Evolutionary conservation across 1,140 invertebrate species (phyloP).

Genomic region (Bombus balteatus): DNA sequence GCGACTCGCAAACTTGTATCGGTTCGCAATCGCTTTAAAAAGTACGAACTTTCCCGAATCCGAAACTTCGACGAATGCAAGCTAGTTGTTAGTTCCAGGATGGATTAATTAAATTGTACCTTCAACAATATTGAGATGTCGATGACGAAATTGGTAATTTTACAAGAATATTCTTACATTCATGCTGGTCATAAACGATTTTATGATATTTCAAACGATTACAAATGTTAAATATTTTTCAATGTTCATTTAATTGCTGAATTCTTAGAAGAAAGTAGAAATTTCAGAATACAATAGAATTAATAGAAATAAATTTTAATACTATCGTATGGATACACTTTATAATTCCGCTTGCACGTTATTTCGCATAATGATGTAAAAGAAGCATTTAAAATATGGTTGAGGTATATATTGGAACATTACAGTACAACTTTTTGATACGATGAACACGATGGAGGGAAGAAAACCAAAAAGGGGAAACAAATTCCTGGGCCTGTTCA

Average conservation of each 20-base stretch:
- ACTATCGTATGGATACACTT: background rate
- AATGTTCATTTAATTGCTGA: too few relatives aligned
- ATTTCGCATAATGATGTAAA: background rate
- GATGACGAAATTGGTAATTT: background rate
- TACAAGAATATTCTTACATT: too few relatives aligned
- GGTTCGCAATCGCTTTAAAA: conserved; percentile 30
- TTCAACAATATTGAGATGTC: too few relatives aligned
- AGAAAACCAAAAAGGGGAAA: background rate
- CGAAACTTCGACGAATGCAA: background rate
- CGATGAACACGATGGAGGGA: background rate
- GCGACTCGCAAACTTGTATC: conserved; percentile 64
- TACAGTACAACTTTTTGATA: background rate
- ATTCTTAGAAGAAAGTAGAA: too few relatives aligned
- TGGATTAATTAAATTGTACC: background rate
- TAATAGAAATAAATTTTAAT: background rate
- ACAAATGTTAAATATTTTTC: too few relatives aligned
- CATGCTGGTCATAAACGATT: too few relatives aligned
- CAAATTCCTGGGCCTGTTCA: background rate
- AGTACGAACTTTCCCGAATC: background rate
- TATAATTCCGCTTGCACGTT: background rate
- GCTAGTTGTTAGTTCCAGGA: background rate
- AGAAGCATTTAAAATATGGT: background rate
- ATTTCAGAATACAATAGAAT: too few relatives aligned
- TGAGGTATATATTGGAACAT: background rate
- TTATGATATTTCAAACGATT: too few relatives aligned